Base-by-base conservation (phyloP, 2,888 invertebrate genomes). In the Oxycera nigricornis region DNA sequence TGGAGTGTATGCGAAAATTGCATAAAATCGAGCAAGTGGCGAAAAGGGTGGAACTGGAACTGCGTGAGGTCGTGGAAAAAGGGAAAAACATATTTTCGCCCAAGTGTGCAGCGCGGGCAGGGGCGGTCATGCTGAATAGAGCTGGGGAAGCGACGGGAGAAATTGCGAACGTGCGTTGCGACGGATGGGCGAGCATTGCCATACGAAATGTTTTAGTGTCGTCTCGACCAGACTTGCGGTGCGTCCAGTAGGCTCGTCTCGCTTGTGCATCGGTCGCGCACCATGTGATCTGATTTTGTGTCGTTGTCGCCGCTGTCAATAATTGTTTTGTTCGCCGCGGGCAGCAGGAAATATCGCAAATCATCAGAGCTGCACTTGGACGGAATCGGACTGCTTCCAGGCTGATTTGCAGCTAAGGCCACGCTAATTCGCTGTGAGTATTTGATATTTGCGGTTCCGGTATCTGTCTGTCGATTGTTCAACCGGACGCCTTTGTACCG, bases 41-140 rank as follows among this genome's bases (percentile, higher is more conserved):
- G 22, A 67, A 72, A 72, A 72, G 72, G 72, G 72, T 72, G 72
- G 72, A 72, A 72, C 72, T 72, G 57, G 72, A 72, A 72, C 72
- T 72, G 57, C 26, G 59, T 39, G 72, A 35, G 59, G 55, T 55
- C 72, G 57, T 35, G 2, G 57, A 31, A 55, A 72, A 72, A 57
- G 26, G 50, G 41, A 39, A 41, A 72, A 59, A 57, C 31, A 41
- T 31, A 22, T 72, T 72, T 57, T 59, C 28, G 59, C 35, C 17
- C 17, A 28, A 28, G 17, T n/a, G 7, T 7, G 41, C 50, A 30
- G 52, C 17, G 3, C 28, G 28, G 67, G 28, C 1, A 46, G 17
- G 67, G 30, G 28, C 50, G 20, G 39, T 9, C 31, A 62, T 35
- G 28, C 28, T 20, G 24, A 22, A n/a, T 30, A n/a, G 46, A 30